Conservation (phyloP, 2,797 vertebrate genomes). For the Pagetopsis macropterus region DNA sequence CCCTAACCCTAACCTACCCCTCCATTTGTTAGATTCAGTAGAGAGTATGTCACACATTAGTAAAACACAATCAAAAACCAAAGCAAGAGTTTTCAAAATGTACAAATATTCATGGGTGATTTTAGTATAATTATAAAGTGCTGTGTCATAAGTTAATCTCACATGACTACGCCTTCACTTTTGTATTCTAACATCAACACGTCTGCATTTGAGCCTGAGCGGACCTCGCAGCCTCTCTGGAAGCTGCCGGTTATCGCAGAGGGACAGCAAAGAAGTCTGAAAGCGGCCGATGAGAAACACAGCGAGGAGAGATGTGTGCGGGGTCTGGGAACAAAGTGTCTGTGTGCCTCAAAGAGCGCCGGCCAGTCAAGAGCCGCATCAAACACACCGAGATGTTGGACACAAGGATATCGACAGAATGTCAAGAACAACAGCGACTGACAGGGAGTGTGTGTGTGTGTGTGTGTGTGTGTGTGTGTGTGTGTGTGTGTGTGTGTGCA, state of each 20-base stretch:
- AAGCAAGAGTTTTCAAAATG: neutral
- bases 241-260: conserved; percentile 70
- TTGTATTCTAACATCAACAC: neutral
- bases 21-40: neutral
- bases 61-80: neutral
- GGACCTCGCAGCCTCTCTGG: conserved; percentile 33
- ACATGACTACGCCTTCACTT: neutral
- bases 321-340: conserved; percentile 68
- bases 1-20: too few species aligned
- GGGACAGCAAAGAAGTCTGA: conserved; percentile 61
- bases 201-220: conserved; percentile 23
- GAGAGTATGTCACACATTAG: neutral
- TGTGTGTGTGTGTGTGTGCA: conserved; percentile 22
- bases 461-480: conserved; percentile 29
- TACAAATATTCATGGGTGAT: neutral
- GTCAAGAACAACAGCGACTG: conserved; percentile 78
- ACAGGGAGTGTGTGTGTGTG: conserved; percentile 33
- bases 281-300: conserved; percentile 34
- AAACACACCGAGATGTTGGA: conserved; percentile 73
- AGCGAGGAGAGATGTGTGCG: conserved; percentile 37
- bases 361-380: conserved; percentile 71
- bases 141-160: neutral
- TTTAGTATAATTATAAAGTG: neutral
- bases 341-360: conserved; percentile 67
- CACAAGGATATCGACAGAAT: conserved; percentile 82